Percentiles rank a stretch among this genome's conserved stretches.
These are phyloP conservation scores for Coccyzus lansbergi DNA, from an alignment of 2,797 vertebrate species.

Conservation along the genomic window DNA sequence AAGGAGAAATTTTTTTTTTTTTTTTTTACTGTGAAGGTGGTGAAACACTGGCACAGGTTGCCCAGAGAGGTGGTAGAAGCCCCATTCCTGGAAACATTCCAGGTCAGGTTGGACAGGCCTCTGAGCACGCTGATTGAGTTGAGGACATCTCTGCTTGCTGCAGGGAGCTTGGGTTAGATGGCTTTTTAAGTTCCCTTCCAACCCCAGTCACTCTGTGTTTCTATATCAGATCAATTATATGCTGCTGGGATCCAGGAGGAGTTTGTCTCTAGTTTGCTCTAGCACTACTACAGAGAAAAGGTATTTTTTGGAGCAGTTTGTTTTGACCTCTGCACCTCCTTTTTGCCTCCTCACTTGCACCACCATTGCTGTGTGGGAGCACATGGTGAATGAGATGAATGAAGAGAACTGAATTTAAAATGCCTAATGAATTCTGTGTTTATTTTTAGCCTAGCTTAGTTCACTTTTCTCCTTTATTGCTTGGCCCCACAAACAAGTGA, in stretches of 20 bases:
- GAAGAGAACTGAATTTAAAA: conserved; percentile 13
- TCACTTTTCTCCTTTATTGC: neutral
- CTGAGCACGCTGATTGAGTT: too few relatives aligned
- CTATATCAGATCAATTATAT: neutral
- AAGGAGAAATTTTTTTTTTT: too few relatives aligned
- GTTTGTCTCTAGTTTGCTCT: neutral
- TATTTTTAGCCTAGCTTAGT: conserved; percentile 20
- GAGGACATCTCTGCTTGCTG: too few relatives aligned
- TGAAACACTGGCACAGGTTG: too few relatives aligned
- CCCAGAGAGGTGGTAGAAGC: too few relatives aligned
- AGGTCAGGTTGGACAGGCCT: too few relatives aligned
- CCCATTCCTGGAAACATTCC: too few relatives aligned
- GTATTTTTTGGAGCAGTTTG: neutral
- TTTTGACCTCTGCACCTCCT: neutral
- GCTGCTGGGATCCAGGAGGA: neutral
- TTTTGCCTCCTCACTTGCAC: neutral
- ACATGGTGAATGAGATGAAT: neutral
- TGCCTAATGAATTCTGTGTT: conserved; percentile 21
- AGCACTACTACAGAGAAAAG: neutral
- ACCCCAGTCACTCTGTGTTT: too few relatives aligned
- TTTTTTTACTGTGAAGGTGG: too few relatives aligned
- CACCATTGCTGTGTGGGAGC: neutral
- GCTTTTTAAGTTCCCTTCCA: too few relatives aligned
- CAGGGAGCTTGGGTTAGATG: too few relatives aligned
- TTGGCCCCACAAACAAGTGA: neutral